Evolutionary conservation across 2,888 invertebrate genomes (phyloP), one percentile per base, ranked within the genome.

Genomic region (Catotricha subobsoleta): DNA sequence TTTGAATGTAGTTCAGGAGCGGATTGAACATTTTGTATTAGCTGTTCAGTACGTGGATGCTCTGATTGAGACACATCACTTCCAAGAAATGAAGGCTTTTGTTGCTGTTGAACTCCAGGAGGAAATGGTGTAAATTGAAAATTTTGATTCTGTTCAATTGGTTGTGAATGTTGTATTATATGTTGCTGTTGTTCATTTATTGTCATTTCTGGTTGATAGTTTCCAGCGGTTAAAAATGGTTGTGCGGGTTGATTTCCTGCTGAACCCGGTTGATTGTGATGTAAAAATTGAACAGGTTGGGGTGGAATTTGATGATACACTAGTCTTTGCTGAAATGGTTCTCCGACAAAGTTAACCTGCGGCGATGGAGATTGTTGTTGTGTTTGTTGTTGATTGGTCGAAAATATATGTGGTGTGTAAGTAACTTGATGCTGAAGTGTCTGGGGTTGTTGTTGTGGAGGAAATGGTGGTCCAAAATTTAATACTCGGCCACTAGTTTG

Each of bases 401-500:
- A 25, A 10, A 25, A 23, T 12, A 16, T 18, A 27, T 38, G 21
- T 42, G 48, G 39, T 18, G 43, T 35, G 18, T 44, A 42, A n/a
- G 41, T 42, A 28, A 45, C 44, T 27, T 45, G 46, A 12, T 38
- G 45, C 6, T 5, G 23, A 7, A 23, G 23, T 23, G 10, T n/a
- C n/a, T 10, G 12, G 9, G 28, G 10, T 5, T 10, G n/a, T 28
- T 10, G 28, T 28, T 10, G 12, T 28, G 46, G 44, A 23, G 47
- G 48, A 25, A 36, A 56, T 35, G 54, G 49, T 47, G 51, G 58
- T 5, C 52, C 60, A 48, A 59, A 67, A 50, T 54, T 60, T 21
- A 64, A 44, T 13, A 62, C 65, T 15, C 66, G 63, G 36, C 49
- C 60, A 48, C 53, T 58, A 28, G 50, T 56, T 30, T 53, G 50